Conservation (phyloP, 2,888 invertebrate genomes). For the Tachina grossa region DNA sequence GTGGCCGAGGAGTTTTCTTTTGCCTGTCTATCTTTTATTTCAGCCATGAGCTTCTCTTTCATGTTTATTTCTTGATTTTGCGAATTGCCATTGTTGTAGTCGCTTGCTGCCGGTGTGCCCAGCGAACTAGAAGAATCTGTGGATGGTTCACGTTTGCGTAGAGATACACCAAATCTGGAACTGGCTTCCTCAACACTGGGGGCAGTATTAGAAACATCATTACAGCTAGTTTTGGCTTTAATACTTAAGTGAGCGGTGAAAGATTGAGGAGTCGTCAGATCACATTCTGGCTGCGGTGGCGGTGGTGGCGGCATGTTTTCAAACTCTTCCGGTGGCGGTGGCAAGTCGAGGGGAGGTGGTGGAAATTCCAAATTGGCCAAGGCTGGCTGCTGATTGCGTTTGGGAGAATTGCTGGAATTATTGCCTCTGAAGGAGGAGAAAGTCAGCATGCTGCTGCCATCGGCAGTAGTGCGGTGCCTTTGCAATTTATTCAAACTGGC, state of each 20-base stretch:
- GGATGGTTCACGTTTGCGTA: constrained; percentile 87
- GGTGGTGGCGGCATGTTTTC: constrained; percentile 79
- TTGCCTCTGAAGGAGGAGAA: constrained; percentile 84
- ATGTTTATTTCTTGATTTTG: constrained; percentile 82
- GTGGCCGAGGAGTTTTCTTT: constrained; percentile 84
- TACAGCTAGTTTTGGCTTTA: constrained; percentile 78
- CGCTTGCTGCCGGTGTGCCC: constrained; percentile 83
- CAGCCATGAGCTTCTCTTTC: constrained; percentile 93
- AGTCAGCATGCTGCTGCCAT: constrained; percentile 83
- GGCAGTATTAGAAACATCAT: constrained; percentile 86
- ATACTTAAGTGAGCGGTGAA: constrained; percentile 71
- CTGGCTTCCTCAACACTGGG: constrained; percentile 89
- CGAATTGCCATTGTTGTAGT: constrained; percentile 63
- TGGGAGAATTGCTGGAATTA: constrained; percentile 89
- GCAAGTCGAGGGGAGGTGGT: constrained; percentile 91
- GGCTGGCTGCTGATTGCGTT: constrained; percentile 88
- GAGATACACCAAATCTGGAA: constrained; percentile 88
- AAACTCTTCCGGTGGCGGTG: constrained; percentile 89
- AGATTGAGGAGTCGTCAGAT: constrained; percentile 73
- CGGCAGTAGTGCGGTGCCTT: constrained; percentile 84
- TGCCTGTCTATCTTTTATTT: constrained; percentile 87
- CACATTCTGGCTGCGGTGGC: constrained; percentile 75
- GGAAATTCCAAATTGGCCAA: constrained; percentile 94
- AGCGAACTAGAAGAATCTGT: constrained; percentile 85
- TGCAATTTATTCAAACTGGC: constrained; percentile 85